A percentile compares a stretch with the other conserved stretches of the same genome.
Conservation (phyloP, 2,888 invertebrate genomes). For the Ophioninae sp. region DNA sequence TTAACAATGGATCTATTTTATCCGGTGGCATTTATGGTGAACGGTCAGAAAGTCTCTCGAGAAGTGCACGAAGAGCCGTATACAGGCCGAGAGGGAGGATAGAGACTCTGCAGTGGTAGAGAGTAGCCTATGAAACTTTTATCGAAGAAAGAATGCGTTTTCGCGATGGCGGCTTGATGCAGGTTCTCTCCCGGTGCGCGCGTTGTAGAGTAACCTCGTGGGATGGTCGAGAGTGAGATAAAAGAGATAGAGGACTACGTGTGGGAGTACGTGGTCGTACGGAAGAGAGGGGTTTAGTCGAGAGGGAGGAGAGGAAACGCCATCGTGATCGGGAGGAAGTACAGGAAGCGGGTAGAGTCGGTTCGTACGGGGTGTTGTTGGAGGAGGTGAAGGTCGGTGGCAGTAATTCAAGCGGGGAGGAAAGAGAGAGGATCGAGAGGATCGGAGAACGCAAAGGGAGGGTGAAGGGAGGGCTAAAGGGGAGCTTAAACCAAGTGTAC, state of each 20-base stretch:
- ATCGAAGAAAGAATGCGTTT: constrained; percentile 66
- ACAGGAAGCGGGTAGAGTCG: constrained; percentile 53
- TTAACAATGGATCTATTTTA: constrained; percentile 65
- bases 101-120: constrained; percentile 29
- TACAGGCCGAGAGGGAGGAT: not conserved
- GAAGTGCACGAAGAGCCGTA: constrained; percentile 34
- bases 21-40: constrained; percentile 65
- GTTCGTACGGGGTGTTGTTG: constrained; percentile 40
- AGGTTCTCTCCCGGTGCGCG: constrained; percentile 25
- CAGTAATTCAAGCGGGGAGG: constrained; percentile 49
- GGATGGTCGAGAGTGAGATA: constrained; percentile 52
- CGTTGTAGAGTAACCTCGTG: constrained; percentile 51
- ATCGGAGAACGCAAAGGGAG: constrained; percentile 53
- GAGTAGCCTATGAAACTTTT: constrained; percentile 66
- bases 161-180: constrained; percentile 59
- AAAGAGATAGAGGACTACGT: constrained; percentile 39
- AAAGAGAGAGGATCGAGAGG: constrained; percentile 61
- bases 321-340: constrained; percentile 33
- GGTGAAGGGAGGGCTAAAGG: constrained; percentile 52
- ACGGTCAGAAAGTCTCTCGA: constrained; percentile 57
- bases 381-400: constrained; percentile 43
- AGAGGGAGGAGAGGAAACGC: constrained; percentile 49
- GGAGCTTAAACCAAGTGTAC: constrained; percentile 57
- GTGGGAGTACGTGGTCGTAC: constrained; percentile 33
- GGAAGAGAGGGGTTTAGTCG: constrained; percentile 32